Evolutionary conservation across 2,888 invertebrate genomes (phyloP), one percentile per base, ranked within the genome.

Genomic region (Disparrhopalites patrizii): DNA sequence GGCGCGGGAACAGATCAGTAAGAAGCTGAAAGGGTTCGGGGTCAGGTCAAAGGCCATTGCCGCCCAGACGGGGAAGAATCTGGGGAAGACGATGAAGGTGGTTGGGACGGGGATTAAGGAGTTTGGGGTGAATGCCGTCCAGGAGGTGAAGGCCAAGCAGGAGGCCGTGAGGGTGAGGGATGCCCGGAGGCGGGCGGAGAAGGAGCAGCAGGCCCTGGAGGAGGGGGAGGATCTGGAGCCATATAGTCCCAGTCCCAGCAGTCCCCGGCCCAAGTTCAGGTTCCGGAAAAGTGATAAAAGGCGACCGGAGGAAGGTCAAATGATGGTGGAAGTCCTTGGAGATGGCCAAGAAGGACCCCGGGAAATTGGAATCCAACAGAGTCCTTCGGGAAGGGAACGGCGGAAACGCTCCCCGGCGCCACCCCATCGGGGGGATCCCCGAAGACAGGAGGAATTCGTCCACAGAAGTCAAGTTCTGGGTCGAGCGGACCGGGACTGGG

Each of bases 141-240:
- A 69, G 8, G 73, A 73, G 62, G 67, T 73, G 2, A 70, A 70
- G 51, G 60, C 70, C 0, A 71, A 71, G 33, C 69, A 70, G 28
- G 72, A 68, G 63, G 71, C 71, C 18, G 64, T 67, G 3, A 31
- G 62, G 27, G 52, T 55, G 15, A 43, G 50, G 7, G 58, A 60
- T 23, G 78, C 62, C 81, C 82, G 64, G 81, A 82, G 20, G 25
- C 56, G 27, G 27, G 64, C 64, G 1, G 64, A 56, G n/a, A 3
- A 18, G 4, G 64, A 36, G 1, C 18, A 18, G 50, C 15, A 65
- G 67, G 8, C 64, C 61, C 13, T 65, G 15, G 3, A 50, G 56
- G 51, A 36, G 18, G 13, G 40, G 18, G 47, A 47, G 7, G 13
- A 51, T 13, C 47, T 43, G 10, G 51, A 51, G 27, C 8, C n/a